phyloP scores from a whole-genome alignment of 2,113 vertebrate genomes.

The Danionella cerebrum region DNA sequence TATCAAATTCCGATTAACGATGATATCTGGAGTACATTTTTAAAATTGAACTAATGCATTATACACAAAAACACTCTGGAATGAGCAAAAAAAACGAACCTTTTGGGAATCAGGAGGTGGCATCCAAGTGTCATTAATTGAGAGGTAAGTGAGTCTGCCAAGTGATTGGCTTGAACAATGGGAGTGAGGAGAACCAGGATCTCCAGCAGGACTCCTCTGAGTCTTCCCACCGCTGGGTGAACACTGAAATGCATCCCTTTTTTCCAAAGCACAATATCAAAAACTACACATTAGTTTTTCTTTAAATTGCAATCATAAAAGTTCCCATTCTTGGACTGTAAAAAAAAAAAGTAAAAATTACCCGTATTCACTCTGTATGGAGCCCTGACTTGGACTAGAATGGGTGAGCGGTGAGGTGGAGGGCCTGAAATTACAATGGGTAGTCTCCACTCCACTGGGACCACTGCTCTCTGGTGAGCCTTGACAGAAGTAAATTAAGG shows the following conservation, averaged over 20 bases:
- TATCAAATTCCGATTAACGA: too few relatives aligned
- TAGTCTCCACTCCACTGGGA: conserved; percentile 54
- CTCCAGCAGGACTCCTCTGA: conserved; percentile 46
- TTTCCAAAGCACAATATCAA: background rate
- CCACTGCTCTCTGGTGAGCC: conserved; percentile 37
- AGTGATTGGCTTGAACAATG: conserved; percentile 66
- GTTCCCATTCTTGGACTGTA: too few relatives aligned
- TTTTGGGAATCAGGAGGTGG: conserved; percentile 48
- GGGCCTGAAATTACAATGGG: conserved; percentile 77
- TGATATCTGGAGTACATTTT: too few relatives aligned
- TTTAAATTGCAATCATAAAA: too few relatives aligned
- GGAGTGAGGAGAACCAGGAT: conserved; percentile 55
- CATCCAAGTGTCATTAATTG: conserved; percentile 62
- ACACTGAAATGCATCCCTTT: conserved; percentile 42
- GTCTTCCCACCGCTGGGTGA: conserved; percentile 22
- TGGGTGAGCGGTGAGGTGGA: conserved; percentile 87
- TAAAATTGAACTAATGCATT: too few relatives aligned
- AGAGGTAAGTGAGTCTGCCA: conserved; percentile 82
- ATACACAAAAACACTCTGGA: too few relatives aligned
- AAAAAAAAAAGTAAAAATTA: too few relatives aligned
- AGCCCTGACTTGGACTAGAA: conserved; percentile 86
- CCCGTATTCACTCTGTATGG: conserved; percentile 57
- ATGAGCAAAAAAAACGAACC: conserved; percentile 67
- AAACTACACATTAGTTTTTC: background rate
- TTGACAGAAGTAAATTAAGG: conserved; percentile 17